Evolutionary conservation across 1,140 invertebrate genomes (phyloP).

Genomic region (Drosophila biarmipes): DNA sequence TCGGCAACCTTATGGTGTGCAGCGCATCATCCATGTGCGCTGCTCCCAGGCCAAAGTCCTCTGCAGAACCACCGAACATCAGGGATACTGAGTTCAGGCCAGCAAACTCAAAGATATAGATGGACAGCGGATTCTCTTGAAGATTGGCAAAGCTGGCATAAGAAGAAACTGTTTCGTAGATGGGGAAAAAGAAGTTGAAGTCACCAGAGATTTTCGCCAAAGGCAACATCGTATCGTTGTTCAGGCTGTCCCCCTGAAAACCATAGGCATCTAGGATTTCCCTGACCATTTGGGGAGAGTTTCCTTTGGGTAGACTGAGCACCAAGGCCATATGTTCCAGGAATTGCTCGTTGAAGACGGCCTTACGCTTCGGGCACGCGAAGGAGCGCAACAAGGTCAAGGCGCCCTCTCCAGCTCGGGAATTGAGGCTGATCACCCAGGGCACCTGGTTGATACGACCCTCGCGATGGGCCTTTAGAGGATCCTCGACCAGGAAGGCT

Average conservation of each 20-base stretch:
- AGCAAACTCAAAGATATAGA: constrained; percentile 55
- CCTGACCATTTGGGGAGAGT: background rate
- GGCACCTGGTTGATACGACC: constrained; percentile 81
- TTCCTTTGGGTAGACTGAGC: constrained; percentile 30
- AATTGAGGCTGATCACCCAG: constrained; percentile 80
- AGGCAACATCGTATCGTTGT: constrained; percentile 36
- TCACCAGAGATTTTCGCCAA: constrained; percentile 47
- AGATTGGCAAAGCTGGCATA: constrained; percentile 57
- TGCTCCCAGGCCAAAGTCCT: constrained; percentile 37
- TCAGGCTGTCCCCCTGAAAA: constrained; percentile 21
- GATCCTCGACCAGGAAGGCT: constrained; percentile 83
- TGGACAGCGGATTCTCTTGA: constrained; percentile 24
- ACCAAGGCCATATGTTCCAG: constrained; percentile 12
- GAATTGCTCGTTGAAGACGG: constrained; percentile 56
- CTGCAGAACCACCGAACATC: background rate
- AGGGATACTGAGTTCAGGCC: constrained; percentile 1
- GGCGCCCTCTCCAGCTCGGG: constrained; percentile 66
- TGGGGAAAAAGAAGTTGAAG: constrained; percentile 55
- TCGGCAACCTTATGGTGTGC: constrained; percentile 44
- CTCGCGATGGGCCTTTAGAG: constrained; percentile 56
- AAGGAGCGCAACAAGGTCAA: constrained; percentile 28
- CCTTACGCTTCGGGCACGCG: background rate
- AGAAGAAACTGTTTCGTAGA: constrained; percentile 39
- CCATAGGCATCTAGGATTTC: constrained; percentile 33
- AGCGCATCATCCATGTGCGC: constrained; percentile 69